A percentile compares a stretch with the other conserved stretches of the same genome.
Conservation (phyloP, 2,888 invertebrate genomes). For the Cerceris rybyensis region DNA sequence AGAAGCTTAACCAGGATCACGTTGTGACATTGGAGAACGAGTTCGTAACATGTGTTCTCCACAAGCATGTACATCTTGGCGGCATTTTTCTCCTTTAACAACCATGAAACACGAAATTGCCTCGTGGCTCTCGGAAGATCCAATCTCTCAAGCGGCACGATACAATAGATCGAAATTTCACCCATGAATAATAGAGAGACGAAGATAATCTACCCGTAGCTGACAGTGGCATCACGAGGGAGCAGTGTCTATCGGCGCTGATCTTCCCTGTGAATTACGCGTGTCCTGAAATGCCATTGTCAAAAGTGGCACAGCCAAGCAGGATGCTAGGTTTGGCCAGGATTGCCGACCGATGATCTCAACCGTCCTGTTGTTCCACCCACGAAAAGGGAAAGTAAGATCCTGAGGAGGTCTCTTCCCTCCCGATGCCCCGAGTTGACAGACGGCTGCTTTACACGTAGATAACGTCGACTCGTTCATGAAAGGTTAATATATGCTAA, state of each 20-base stretch:
- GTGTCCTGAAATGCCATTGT: slow-evolving; percentile 12
- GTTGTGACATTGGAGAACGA: too few species aligned
- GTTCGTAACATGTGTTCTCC: too few species aligned
- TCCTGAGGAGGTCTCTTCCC: slow-evolving; percentile 43
- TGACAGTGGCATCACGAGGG: not conserved
- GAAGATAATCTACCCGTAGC: not conserved
- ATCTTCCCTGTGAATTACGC: not conserved
- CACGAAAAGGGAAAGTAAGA: slow-evolving; percentile 68
- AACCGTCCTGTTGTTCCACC: slow-evolving; percentile 58
- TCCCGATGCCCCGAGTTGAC: slow-evolving; percentile 31
- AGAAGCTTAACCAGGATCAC: too few species aligned
- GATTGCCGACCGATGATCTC: slow-evolving; percentile 54
- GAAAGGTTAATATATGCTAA: slow-evolving; percentile 71
- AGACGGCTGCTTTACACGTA: slow-evolving; percentile 32
- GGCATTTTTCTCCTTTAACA: too few species aligned
- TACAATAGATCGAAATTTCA: slow-evolving; percentile 26
- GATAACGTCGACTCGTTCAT: slow-evolving; percentile 3
- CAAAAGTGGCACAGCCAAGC: slow-evolving; percentile 50
- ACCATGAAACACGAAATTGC: too few species aligned
- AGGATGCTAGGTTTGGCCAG: slow-evolving; percentile 30
- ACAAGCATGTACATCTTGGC: too few species aligned
- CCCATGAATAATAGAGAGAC: slow-evolving; percentile 38
- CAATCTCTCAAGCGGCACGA: too few species aligned
- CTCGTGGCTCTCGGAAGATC: too few species aligned
- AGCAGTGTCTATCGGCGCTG: not conserved